Conservation (phyloP, 2,888 invertebrate genomes). For the Drosophila birchii region DNA sequence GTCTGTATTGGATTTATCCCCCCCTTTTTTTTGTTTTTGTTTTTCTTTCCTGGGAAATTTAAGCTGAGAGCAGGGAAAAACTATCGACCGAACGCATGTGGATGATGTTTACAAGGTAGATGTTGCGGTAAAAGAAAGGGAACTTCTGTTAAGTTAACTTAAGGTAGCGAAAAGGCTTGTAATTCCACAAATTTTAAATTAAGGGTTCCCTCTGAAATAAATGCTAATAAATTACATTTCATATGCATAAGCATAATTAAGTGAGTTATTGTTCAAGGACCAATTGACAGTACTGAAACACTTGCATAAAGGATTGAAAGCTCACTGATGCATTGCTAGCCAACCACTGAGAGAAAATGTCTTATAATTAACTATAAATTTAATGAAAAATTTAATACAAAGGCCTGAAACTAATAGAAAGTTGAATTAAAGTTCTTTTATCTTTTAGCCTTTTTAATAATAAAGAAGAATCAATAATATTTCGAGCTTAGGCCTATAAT, state of each 20-base stretch:
- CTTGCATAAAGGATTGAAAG: constrained; percentile 17
- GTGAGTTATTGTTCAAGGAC: constrained; percentile 68
- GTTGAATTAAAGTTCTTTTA: not conserved
- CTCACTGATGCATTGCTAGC: constrained; percentile 11
- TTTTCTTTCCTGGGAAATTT: not conserved
- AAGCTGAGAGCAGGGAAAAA: not conserved
- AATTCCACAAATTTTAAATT: not conserved
- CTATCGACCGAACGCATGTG: constrained; percentile 24
- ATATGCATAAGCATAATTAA: constrained; percentile 61
- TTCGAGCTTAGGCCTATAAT: not conserved
- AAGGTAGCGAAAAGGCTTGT: not conserved
- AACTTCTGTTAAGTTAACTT: not conserved
- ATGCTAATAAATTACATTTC: not conserved
- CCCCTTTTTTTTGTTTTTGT: not conserved
- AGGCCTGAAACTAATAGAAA: not conserved
- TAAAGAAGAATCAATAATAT: not conserved
- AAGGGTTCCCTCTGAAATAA: no score
- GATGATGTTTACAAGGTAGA: constrained; percentile 9
- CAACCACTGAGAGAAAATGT: constrained; percentile 7
- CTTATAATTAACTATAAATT: no score
- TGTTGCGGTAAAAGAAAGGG: not conserved
- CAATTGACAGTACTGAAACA: constrained; percentile 34
- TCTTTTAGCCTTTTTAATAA: not conserved
- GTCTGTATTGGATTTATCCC: constrained; percentile 20
- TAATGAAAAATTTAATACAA: not conserved